Evolutionary conservation across 2,113 vertebrate species (phyloP).

Genomic region (Notothenia rossii): DNA sequence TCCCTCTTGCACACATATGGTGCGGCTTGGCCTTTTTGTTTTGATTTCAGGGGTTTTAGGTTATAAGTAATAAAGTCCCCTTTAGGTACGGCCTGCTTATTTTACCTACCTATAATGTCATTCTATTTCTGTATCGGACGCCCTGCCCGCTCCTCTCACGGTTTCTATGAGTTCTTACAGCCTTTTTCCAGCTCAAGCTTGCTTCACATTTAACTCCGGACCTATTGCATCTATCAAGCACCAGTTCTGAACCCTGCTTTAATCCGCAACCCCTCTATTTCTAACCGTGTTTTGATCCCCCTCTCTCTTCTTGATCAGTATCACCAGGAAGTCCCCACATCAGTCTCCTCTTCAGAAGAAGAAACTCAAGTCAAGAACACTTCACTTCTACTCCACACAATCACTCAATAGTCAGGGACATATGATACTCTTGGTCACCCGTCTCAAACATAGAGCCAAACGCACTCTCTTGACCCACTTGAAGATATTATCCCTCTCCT

Average conservation of each 20-base stretch:
- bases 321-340: slow-evolving; percentile 69
- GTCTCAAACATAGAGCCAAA: slow-evolving; percentile 48
- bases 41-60: slow-evolving; percentile 84
- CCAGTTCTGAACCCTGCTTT: slow-evolving; percentile 10
- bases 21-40: slow-evolving; percentile 84
- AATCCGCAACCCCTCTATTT: slow-evolving; percentile 16
- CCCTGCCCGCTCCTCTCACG: slow-evolving; percentile 40
- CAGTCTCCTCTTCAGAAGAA: slow-evolving; percentile 57
- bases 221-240: slow-evolving; percentile 33
- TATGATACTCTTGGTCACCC: slow-evolving; percentile 76
- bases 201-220: slow-evolving; percentile 14
- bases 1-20: slow-evolving; percentile 85
- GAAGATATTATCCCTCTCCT: slow-evolving; percentile 71
- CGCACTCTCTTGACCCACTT: slow-evolving; percentile 69
- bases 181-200: slow-evolving; percentile 44
- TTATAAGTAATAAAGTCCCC: slow-evolving; percentile 84
- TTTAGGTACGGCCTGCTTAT: slow-evolving; percentile 85
- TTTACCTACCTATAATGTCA: slow-evolving; percentile 83
- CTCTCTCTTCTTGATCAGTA: slow-evolving; percentile 59
- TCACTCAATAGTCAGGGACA: slow-evolving; percentile 70
- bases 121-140: slow-evolving; percentile 76
- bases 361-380: slow-evolving; percentile 72
- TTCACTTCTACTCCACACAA: slow-evolving; percentile 72
- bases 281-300: slow-evolving; percentile 16
- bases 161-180: slow-evolving; percentile 45